Percentiles rank a stretch among this genome's conserved stretches.
Conservation (phyloP, 1,140 invertebrate species). For the Linepithema humile region DNA sequence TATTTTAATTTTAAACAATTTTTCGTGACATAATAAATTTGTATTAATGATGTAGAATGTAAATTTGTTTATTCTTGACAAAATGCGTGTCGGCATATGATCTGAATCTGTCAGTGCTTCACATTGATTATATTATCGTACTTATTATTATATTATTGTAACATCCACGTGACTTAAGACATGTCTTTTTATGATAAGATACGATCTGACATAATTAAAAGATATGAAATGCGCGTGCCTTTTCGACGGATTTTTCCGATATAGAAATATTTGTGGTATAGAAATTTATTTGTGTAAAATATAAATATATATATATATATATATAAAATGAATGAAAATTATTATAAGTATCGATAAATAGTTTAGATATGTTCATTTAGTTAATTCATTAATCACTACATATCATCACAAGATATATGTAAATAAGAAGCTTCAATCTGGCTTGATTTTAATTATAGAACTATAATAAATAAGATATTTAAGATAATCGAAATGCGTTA, state of each 20-base stretch:
- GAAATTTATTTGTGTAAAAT: constrained; percentile 19
- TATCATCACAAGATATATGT: constrained; percentile 37
- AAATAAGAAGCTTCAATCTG: background rate
- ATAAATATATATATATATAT: background rate
- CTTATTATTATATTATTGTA: constrained; percentile 14
- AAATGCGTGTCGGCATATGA: too few species aligned
- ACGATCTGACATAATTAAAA: background rate
- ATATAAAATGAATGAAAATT: background rate
- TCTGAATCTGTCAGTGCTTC: background rate
- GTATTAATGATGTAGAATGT: background rate
- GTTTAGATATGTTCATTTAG: constrained; percentile 7
- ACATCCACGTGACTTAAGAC: background rate
- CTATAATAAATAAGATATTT: constrained; percentile 1
- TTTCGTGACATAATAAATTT: too few species aligned
- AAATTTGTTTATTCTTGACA: background rate
- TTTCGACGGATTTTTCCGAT: constrained; percentile 22
- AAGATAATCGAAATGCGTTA: background rate
- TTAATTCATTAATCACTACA: constrained; percentile 31
- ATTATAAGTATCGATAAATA: background rate
- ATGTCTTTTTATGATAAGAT: background rate
- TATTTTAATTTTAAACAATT: background rate
- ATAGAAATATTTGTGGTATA: constrained; percentile 20
- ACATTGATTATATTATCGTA: constrained; percentile 13
- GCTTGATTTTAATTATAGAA: background rate
- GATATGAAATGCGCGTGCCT: background rate